Evolutionary conservation across 2,888 invertebrate genomes (phyloP).

Genomic region (Eulithis prunata): DNA sequence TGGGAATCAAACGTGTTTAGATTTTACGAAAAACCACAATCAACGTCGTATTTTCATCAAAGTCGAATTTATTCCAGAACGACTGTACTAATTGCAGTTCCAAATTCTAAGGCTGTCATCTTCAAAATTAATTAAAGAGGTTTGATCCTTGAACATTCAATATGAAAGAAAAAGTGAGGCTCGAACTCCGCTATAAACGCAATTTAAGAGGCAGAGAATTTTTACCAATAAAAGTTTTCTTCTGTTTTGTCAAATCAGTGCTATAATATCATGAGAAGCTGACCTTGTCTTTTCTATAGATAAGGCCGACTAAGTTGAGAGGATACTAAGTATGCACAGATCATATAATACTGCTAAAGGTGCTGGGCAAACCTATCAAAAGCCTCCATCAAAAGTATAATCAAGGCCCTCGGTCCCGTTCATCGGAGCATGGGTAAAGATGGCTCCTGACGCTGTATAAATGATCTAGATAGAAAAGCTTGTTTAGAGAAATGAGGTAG

Average conservation of each 20-base stretch:
- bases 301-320: no score
- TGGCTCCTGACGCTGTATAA: no score
- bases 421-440: no score
- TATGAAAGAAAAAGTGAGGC: slow-evolving; percentile 7
- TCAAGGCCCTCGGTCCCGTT: no score
- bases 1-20: neutral
- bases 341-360: no score
- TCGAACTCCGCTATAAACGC: neutral
- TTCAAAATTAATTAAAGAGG: slow-evolving; percentile 36
- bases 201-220: neutral
- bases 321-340: no score
- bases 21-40: neutral
- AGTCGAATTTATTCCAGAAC: slow-evolving; percentile 4
- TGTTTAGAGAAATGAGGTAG: no score
- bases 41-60: slow-evolving; percentile 15
- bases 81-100: slow-evolving; percentile 25
- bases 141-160: slow-evolving; percentile 19
- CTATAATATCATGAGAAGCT: no score
- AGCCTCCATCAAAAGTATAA: no score
- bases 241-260: neutral
- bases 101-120: slow-evolving; percentile 31
- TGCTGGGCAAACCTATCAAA: no score
- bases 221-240: slow-evolving; percentile 1
- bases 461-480: no score
- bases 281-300: no score